phyloP scores from a whole-genome alignment of 2,888 invertebrate species.

The Pyrocoelia pectoralis region DNA sequence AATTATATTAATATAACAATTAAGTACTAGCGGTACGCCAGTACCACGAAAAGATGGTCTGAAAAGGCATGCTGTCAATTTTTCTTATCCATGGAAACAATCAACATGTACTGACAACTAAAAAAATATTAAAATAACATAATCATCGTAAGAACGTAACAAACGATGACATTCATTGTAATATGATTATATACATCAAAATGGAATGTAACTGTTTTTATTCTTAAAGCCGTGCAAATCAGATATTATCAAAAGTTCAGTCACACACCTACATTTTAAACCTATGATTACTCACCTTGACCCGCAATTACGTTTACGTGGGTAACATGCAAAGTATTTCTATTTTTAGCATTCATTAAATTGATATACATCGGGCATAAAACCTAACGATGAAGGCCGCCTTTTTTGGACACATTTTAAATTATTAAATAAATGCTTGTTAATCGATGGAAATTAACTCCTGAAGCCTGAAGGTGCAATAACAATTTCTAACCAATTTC shows the following conservation, averaged over 20 bases:
- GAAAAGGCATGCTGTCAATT: background rate
- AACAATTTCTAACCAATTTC: constrained; percentile 16
- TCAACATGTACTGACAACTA: constrained; percentile 5
- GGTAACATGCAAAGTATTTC: background rate
- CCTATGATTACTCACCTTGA: constrained; percentile 21
- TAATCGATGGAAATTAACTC: too few relatives aligned
- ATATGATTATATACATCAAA: constrained; percentile 7
- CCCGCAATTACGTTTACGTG: constrained; percentile 14
- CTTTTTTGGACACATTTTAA: too few relatives aligned
- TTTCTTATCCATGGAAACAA: constrained; percentile 12
- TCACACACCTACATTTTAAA: constrained; percentile 26
- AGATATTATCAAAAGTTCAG: constrained; percentile 16
- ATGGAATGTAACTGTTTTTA: constrained; percentile 25
- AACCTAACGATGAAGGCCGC: too few relatives aligned
- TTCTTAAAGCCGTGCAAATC: constrained; percentile 15
- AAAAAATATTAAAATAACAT: constrained; percentile 15
- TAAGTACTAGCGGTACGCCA: too few relatives aligned
- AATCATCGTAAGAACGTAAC: constrained; percentile 3
- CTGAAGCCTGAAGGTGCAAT: too few relatives aligned
- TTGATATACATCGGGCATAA: background rate
- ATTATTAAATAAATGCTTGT: too few relatives aligned
- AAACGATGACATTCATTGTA: constrained; percentile 11
- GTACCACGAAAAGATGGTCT: too few relatives aligned
- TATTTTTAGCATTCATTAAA: constrained; percentile 2
- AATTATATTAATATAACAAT: too few relatives aligned